Evolutionary conservation across 2,113 vertebrate genomes (phyloP).

Genomic region (Corydoras maculifer): DNA sequence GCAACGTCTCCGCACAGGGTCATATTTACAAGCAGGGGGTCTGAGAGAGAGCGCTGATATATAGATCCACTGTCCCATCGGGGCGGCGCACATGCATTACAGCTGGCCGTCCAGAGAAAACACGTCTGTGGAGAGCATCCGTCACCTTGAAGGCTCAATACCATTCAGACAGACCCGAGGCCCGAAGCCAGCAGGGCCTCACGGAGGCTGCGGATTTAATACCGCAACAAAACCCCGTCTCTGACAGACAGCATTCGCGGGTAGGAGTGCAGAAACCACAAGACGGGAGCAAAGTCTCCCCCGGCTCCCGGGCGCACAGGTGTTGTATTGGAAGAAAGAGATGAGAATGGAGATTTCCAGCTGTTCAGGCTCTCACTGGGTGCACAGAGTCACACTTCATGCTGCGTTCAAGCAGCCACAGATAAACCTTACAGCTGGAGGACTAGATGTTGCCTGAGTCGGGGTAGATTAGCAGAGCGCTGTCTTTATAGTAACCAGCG

Average conservation of each 20-base stretch:
- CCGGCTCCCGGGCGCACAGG: conserved; percentile 47
- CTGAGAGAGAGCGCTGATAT: conserved; percentile 21
- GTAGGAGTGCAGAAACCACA: background rate
- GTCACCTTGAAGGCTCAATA: conserved; percentile 54
- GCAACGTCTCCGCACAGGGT: conserved; percentile 42
- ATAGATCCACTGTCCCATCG: conserved; percentile 12
- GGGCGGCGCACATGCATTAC: conserved; percentile 53
- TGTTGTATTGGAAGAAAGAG: conserved; percentile 54
- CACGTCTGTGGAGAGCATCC: conserved; percentile 53
- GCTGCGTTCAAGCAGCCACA: conserved; percentile 44
- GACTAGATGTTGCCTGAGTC: no score
- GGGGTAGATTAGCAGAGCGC: no score
- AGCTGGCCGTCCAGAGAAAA: conserved; percentile 44
- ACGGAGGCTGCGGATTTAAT: background rate
- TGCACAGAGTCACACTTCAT: conserved; percentile 40
- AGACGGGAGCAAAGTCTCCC: background rate
- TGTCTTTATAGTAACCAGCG: no score
- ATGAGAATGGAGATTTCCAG: conserved; percentile 54
- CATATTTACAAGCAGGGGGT: conserved; percentile 53
- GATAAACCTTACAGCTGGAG: no score
- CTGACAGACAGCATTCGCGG: background rate
- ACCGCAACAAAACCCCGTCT: conserved; percentile 7
- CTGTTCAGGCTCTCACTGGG: conserved; percentile 33
- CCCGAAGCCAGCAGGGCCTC: conserved; percentile 31
- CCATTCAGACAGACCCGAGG: conserved; percentile 35